Evolutionary conservation across 2,888 invertebrate species (phyloP).

Genomic region (Epistrophe eligans): DNA sequence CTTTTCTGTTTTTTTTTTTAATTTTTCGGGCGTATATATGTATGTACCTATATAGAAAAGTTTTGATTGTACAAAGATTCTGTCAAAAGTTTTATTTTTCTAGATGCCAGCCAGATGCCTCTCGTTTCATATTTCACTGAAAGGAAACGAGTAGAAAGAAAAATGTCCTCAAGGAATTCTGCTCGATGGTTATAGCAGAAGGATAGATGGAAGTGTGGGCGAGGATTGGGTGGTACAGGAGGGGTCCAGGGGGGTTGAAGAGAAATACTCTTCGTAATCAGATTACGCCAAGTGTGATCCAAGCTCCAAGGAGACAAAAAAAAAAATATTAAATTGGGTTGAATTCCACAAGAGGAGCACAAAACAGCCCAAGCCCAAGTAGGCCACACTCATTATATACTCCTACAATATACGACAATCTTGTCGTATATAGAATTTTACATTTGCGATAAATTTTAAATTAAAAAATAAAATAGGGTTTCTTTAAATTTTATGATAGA

Average conservation of each 20-base stretch:
- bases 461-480: conserved; percentile 34
- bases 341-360: conserved; percentile 50
- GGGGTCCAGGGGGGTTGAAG: not conserved
- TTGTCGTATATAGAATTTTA: conserved; percentile 39
- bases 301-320: conserved; percentile 24
- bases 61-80: conserved; percentile 75
- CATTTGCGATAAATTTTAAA: conserved; percentile 47
- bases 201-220: not conserved
- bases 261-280: conserved; percentile 60
- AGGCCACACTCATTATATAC: conserved; percentile 46
- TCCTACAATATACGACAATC: conserved; percentile 10
- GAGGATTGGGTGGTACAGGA: not conserved
- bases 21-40: conserved; percentile 56
- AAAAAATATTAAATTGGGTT: conserved; percentile 60
- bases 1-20: conserved; percentile 34
- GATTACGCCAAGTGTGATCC: conserved; percentile 72
- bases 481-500: conserved; percentile 2
- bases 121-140: conserved; percentile 73
- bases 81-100: conserved; percentile 75
- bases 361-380: conserved; percentile 22
- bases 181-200: conserved; percentile 32
- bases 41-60: conserved; percentile 60
- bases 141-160: conserved; percentile 53
- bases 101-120: conserved; percentile 73
- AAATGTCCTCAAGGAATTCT: conserved; percentile 72